phyloP scores from a whole-genome alignment of 2,888 invertebrate genomes.

The Drosophila koepferae region DNA sequence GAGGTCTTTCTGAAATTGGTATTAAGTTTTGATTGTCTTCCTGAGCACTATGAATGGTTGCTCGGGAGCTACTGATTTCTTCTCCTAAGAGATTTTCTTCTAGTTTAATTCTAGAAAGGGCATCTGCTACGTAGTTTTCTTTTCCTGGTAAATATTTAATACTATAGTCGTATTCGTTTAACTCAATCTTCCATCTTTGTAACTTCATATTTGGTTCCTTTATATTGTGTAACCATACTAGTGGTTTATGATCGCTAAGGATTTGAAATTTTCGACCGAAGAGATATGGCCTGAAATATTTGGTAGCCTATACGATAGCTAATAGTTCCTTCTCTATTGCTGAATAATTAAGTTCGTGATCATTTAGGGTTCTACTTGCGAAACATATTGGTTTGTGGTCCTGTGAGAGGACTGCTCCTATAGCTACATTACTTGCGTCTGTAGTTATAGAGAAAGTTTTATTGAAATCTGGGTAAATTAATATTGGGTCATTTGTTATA shows the following conservation, averaged over 20 bases:
- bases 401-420: not conserved
- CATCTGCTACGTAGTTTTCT: too few relatives aligned
- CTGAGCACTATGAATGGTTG: not conserved
- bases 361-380: not conserved
- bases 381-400: not conserved
- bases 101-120: too few relatives aligned
- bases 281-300: too few relatives aligned
- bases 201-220: too few relatives aligned
- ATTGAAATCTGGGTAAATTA: not conserved
- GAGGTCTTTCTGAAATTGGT: not conserved
- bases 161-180: too few relatives aligned
- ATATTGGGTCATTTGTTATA: not conserved
- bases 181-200: too few relatives aligned
- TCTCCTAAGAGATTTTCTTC: too few relatives aligned
- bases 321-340: not conserved
- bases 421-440: not conserved
- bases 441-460: not conserved
- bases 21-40: not conserved
- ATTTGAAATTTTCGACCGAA: too few relatives aligned
- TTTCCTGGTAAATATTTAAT: too few relatives aligned
- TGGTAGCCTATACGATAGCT: too few relatives aligned
- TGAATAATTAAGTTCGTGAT: not conserved
- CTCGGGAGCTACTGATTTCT: not conserved
- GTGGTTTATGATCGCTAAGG: too few relatives aligned
- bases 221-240: too few relatives aligned